These are phyloP conservation scores for Panagrolaimus sp. DNA, from an alignment of 1,140 invertebrate species.

Conservation along the genomic window DNA sequence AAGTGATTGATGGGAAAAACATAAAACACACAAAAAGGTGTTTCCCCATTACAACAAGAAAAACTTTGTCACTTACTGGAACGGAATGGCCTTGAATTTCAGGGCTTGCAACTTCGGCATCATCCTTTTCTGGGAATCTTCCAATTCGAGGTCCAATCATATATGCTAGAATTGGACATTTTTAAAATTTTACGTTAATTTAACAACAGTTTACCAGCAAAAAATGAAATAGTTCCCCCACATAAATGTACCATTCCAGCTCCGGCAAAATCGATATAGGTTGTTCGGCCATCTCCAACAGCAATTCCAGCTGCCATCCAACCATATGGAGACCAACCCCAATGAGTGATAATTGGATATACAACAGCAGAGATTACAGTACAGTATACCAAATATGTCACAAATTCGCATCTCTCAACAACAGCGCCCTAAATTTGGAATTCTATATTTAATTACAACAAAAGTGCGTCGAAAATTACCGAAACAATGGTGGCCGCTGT, in stretches of 20 bases:
- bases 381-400: slow-evolving; percentile 64
- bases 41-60: too few species aligned
- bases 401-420: slow-evolving; percentile 64
- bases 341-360: slow-evolving; percentile 64
- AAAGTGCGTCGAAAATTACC: too few species aligned
- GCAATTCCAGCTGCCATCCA: neutral
- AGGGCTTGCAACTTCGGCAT: neutral
- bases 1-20: too few species aligned
- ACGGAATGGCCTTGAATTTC: slow-evolving; percentile 62
- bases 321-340: slow-evolving; percentile 61
- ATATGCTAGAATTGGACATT: too few species aligned
- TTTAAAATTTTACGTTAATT: too few species aligned
- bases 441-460: too few species aligned
- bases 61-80: too few species aligned
- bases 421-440: too few species aligned
- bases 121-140: slow-evolving; percentile 45
- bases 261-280: slow-evolving; percentile 1
- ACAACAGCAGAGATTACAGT: slow-evolving; percentile 59
- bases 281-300: neutral
- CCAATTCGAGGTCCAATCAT: slow-evolving; percentile 62
- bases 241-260: slow-evolving; percentile 58
- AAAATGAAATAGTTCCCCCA: slow-evolving; percentile 63
- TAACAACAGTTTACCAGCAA: too few species aligned
- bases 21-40: too few species aligned
- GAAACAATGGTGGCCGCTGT: slow-evolving; percentile 63